Conservation (phyloP, 1,140 invertebrate species). For the Cydia amplana region DNA sequence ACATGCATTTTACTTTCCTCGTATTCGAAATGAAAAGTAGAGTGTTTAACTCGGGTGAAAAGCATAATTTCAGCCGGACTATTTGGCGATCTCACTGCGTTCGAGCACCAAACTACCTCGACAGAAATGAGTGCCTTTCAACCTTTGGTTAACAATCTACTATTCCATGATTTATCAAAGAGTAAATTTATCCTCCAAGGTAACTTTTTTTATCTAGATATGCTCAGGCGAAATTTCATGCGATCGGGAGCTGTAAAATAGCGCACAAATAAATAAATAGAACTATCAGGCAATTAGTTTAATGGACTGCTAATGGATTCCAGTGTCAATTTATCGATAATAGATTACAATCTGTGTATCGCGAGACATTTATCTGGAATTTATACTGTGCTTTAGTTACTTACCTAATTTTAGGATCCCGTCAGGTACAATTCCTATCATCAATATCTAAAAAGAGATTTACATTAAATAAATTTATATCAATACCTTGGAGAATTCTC, state of each 20-base stretch:
- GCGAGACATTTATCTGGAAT: background rate
- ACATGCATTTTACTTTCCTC: too few relatives aligned
- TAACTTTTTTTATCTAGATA: background rate
- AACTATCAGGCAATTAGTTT: background rate
- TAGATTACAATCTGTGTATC: background rate
- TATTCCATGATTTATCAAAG: too few relatives aligned
- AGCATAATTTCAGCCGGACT: too few relatives aligned
- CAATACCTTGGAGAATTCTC: background rate
- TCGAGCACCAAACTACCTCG: too few relatives aligned
- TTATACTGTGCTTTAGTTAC: background rate
- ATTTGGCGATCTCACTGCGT: too few relatives aligned
- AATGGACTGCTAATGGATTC: slow-evolving; percentile 6
- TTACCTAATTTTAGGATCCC: background rate
- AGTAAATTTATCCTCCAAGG: too few relatives aligned
- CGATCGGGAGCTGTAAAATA: background rate
- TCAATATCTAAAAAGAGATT: background rate
- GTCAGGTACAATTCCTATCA: background rate
- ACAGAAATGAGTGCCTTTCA: too few relatives aligned
- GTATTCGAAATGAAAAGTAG: too few relatives aligned
- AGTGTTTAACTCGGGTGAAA: too few relatives aligned
- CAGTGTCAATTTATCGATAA: background rate
- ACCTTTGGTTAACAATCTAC: too few relatives aligned
- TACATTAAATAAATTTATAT: background rate
- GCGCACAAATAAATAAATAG: background rate
- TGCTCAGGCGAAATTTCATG: background rate